Conservation (phyloP, 2,888 invertebrate species). For the Cryptophagus acutangulus region DNA sequence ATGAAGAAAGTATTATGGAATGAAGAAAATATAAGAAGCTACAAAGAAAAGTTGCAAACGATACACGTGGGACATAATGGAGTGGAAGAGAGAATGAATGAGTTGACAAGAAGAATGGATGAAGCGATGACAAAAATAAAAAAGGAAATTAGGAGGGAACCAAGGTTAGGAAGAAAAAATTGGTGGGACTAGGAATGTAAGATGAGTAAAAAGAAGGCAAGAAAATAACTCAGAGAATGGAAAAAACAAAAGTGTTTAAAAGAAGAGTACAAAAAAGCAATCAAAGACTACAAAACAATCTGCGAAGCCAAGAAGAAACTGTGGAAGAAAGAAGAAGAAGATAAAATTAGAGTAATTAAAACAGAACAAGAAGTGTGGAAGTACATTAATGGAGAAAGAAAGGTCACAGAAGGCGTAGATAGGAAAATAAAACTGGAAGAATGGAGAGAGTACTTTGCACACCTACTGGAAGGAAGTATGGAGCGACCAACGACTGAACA, state of each 20-base stretch:
- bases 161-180: no score
- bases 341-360: neutral
- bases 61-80: neutral
- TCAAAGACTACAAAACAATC: neutral
- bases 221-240: neutral
- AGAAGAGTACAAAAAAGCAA: neutral
- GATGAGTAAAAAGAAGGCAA: neutral
- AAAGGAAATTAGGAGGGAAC: no score
- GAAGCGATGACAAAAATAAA: no score
- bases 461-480: neutral
- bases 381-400: constrained; percentile 1
- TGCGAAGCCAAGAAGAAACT: no score
- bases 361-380: constrained; percentile 2
- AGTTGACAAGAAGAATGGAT: no score
- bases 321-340: no score
- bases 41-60: constrained; percentile 1
- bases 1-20: neutral
- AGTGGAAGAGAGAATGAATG: no score
- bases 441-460: neutral
- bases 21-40: neutral
- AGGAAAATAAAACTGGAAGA: neutral
- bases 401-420: neutral
- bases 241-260: neutral
- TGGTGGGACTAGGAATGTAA: constrained; percentile 1
- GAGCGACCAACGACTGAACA: no score